Base-by-base conservation (phyloP, 2,888 invertebrate species). In the Allygus modestus region DNA sequence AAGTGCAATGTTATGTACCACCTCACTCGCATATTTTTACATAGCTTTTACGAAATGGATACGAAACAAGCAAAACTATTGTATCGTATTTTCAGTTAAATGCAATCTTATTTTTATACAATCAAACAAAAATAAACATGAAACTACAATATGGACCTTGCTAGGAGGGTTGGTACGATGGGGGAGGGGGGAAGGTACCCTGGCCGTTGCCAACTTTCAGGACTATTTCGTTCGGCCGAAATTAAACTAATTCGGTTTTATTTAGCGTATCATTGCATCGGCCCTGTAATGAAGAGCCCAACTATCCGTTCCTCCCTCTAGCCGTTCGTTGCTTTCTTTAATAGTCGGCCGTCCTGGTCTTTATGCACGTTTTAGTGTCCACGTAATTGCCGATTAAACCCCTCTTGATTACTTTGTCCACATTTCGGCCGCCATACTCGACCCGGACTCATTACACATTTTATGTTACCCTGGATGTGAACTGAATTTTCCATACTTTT, bases 231-330 rank as follows among this genome's bases (percentile, higher is more conserved):
- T 69, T 82, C 69, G 71, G 71, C 75, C 84, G 65, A 82, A 84
- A 84, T 84, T 82, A 84, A 84, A 84, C 84, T 84, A 84, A 84
- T 84, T 84, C 82, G 82, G 84, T 82, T 84, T 84, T 84, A 84
- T 84, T 84, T 84, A 84, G 46, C 84, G 84, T 84, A 61, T 84
- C 84, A 84, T 84, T 84, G 82, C 82, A 84, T 82, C 65, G 75
- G 61, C 43, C 69, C 82, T 43, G 65, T 43, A 58, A 73, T 77
- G 82, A 73, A 73, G 61, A 26, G 73, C 41, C 43, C 69, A 82
- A 82, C 84, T 84, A 82, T 82, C 54, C 82, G 31, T 69, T 41
- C 33, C 65, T 31, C 81, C 69, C 41, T 54, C 43, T 43, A 7
- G 43, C 51, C 77, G 77, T 37, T 51, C 23, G 71, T 73, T 43